phyloP scores from a whole-genome alignment of 2,888 invertebrate species.

The Lochmaea capreae region DNA sequence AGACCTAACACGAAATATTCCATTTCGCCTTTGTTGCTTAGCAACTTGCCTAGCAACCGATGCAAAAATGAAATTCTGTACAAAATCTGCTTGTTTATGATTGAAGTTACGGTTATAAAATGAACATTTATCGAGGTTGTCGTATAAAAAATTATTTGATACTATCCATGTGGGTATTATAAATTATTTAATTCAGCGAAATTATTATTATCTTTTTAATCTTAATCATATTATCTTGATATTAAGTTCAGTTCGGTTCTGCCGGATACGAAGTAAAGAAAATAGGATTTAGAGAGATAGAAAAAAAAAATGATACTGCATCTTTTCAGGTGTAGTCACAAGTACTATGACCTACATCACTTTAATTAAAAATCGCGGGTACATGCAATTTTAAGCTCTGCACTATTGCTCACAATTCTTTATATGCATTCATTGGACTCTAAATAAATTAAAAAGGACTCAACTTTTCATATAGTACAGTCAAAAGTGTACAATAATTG shows the following conservation, averaged over 20 bases:
- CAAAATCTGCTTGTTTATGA: too few relatives aligned
- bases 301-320: constrained; percentile 23
- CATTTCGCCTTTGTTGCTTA: too few relatives aligned
- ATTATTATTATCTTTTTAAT: not conserved
- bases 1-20: too few relatives aligned
- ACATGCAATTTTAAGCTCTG: constrained; percentile 43
- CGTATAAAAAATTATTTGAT: too few relatives aligned
- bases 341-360: constrained; percentile 45
- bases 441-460: constrained; percentile 34
- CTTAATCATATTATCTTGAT: not conserved
- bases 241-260: constrained; percentile 5
- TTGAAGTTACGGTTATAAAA: too few relatives aligned
- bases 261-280: constrained; percentile 7
- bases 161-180: too few relatives aligned
- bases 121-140: too few relatives aligned
- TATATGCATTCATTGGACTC: constrained; percentile 34
- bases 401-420: constrained; percentile 25
- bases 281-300: constrained; percentile 6
- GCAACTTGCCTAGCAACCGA: too few relatives aligned
- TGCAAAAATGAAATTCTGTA: too few relatives aligned
- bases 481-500: not conserved
- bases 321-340: constrained; percentile 41
- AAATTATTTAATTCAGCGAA: too few relatives aligned
- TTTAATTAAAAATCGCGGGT: constrained; percentile 46
- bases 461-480: not conserved